These are phyloP conservation scores for Ormyrus labotus DNA, from an alignment of 2,888 invertebrate genomes.

Conservation along the genomic window DNA sequence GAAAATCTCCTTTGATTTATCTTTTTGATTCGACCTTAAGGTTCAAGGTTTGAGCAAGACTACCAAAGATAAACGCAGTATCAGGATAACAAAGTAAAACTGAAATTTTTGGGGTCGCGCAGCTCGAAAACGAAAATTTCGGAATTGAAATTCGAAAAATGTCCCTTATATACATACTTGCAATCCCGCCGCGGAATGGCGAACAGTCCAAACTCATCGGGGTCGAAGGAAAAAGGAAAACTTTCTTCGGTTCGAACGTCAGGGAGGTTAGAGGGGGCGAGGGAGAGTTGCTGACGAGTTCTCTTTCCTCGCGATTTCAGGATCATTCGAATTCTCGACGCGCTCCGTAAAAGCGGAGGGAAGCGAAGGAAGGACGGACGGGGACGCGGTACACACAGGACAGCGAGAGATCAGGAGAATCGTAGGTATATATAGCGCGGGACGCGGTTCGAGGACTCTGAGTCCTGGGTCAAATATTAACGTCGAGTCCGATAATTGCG, in stretches of 20 bases:
- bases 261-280: neutral
- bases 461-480: conserved; percentile 73
- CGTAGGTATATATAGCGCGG: conserved; percentile 19
- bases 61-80: too few species aligned
- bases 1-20: too few species aligned
- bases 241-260: conserved; percentile 18
- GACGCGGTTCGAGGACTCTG: conserved; percentile 42
- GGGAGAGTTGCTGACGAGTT: conserved; percentile 42
- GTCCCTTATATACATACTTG: conserved; percentile 11
- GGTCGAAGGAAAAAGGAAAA: conserved; percentile 29
- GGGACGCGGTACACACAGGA: neutral
- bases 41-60: too few species aligned
- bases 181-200: conserved; percentile 1
- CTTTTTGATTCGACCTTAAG: too few species aligned
- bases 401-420: conserved; percentile 33
- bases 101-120: too few species aligned
- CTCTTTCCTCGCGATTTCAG: conserved; percentile 48
- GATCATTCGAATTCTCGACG: conserved; percentile 49
- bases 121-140: neutral
- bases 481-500: conserved; percentile 75
- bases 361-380: conserved; percentile 5
- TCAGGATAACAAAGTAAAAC: too few species aligned
- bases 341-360: conserved; percentile 28
- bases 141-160: conserved; percentile 34
- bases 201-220: conserved; percentile 40